These are phyloP conservation scores for Riptortus pedestris DNA, from an alignment of 1,140 invertebrate species.

Conservation along the genomic window DNA sequence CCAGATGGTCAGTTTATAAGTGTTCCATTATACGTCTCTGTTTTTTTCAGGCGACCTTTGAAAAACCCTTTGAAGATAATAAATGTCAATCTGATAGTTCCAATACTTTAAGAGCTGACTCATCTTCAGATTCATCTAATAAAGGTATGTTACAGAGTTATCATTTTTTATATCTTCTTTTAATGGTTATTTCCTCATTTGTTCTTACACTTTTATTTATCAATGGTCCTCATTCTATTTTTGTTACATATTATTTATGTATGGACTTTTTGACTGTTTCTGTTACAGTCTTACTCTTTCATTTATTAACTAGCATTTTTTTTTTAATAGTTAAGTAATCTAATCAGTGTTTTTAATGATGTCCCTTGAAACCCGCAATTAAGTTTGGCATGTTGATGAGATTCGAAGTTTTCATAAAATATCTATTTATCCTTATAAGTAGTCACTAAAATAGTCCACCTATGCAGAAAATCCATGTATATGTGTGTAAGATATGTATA, in stretches of 20 bases:
- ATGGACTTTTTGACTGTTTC: too few relatives aligned
- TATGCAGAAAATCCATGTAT: too few relatives aligned
- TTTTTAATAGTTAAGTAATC: too few relatives aligned
- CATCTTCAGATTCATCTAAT: constrained; percentile 8
- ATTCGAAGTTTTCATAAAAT: too few relatives aligned
- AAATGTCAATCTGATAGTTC: background rate
- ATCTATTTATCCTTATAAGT: too few relatives aligned
- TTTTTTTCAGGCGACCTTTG: background rate
- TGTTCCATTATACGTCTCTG: background rate
- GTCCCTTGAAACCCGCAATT: too few relatives aligned
- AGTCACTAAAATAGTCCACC: too few relatives aligned
- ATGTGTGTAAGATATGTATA: too few relatives aligned
- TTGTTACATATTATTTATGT: background rate
- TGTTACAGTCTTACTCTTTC: too few relatives aligned
- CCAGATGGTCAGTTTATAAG: background rate
- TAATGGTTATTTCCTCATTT: background rate
- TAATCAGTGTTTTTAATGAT: too few relatives aligned
- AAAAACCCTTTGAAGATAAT: background rate
- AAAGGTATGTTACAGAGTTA: background rate
- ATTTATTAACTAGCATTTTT: too few relatives aligned
- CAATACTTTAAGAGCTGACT: background rate
- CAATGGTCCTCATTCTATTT: background rate
- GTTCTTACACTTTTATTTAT: background rate
- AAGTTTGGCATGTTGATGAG: too few relatives aligned
- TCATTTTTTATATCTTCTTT: background rate